Base-by-base conservation (phyloP, 2,797 vertebrate genomes). In the Myotis planiceps region DNA sequence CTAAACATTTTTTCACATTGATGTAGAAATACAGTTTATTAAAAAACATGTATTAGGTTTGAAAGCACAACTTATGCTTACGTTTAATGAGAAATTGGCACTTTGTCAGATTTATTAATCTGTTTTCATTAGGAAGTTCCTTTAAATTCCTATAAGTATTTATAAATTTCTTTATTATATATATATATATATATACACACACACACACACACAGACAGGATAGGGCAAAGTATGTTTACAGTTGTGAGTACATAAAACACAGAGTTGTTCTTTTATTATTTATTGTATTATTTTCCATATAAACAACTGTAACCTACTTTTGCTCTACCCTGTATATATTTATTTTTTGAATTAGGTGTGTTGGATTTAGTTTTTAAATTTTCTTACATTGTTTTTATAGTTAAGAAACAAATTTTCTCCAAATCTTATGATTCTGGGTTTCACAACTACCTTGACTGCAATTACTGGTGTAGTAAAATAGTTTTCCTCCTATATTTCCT, bases 371-470 rank as follows among this genome's bases (percentile, higher is more conserved):
- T 45, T 82, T 76, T 88, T 53, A 0, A 4, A 9, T 92, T 92
- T 88, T 71, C 32, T 83, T 86, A 51, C 0, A 1, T 27, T 72
- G 25, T n/a, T 93, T 75, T 92, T 45, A 65, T 39, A 51, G n/a
- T 92, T 91, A 71, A 65, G 75, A 78, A 68, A 25, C 2, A 92
- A 60, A 4, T 83, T 90, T 95, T 90, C 49, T 5, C n/a, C 29
- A 75, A 80, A 79, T 19, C 13, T 55, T 47, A n/a, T 0, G 25
- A 32, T 95, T 85, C 1, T 25, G 2, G 13, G 18, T 87, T 87
- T 90, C 23, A 76, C 8, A 55, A 42, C 37, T 69, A 42, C 47
- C 47, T 80, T 21, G 53, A 32, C 9, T 51, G 19, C 10, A 81
- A 66, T 34, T 69, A 71, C 32, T 75, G 58, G 75, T 92, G 51